These are phyloP conservation scores for Rhynchotus rufescens DNA, from an alignment of 2,797 vertebrate genomes.

Conservation along the genomic window DNA sequence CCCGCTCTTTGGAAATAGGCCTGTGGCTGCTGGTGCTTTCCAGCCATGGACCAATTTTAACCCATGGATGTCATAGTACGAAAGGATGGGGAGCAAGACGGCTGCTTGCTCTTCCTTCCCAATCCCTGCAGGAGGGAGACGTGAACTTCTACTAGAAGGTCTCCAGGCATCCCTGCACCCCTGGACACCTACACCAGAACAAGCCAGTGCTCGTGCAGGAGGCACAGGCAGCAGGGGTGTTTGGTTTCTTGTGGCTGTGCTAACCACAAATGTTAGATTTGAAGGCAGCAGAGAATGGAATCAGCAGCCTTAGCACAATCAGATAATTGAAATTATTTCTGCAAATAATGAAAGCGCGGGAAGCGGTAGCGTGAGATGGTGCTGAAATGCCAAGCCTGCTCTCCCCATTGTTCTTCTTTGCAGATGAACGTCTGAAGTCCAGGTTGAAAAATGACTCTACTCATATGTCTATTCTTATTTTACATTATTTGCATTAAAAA, in stretches of 20 bases:
- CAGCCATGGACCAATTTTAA: not conserved
- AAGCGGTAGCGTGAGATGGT: not conserved
- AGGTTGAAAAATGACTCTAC: not conserved
- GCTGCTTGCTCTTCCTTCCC: not conserved
- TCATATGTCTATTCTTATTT: not conserved
- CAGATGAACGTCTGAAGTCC: not conserved
- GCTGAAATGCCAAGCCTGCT: not conserved
- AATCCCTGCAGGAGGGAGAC: not conserved
- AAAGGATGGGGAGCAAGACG: not conserved
- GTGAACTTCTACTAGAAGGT: not conserved
- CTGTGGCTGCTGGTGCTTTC: not conserved
- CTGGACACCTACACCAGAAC: not conserved
- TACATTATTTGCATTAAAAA: conserved; percentile 8
- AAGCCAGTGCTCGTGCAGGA: not conserved
- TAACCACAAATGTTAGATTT: not conserved
- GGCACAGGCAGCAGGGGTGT: not conserved
- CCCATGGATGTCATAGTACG: not conserved
- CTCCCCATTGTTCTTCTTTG: not conserved
- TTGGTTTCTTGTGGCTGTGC: not conserved
- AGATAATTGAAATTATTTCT: not conserved
- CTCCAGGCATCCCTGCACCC: not conserved
- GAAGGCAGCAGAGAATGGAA: not conserved
- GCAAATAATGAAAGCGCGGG: conserved; percentile 12
- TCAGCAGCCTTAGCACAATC: conserved; percentile 1
- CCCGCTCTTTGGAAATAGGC: not conserved